phyloP scores from a whole-genome alignment of 2,113 vertebrate genomes.

The Pungitius pungitius region DNA sequence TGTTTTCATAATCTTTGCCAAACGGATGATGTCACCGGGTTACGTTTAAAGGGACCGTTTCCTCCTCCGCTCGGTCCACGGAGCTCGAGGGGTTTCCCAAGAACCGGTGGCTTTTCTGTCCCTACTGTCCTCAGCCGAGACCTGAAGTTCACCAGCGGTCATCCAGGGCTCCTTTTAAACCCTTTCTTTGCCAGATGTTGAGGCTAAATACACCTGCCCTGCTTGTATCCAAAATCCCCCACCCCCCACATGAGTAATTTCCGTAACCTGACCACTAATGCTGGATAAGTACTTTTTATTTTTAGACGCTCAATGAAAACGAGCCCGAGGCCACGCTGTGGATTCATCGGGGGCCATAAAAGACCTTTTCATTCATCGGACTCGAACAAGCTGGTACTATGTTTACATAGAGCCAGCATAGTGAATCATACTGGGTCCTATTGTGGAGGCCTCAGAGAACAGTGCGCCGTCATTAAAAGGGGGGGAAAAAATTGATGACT shows the following conservation, averaged over 20 bases:
- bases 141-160: conserved; percentile 40
- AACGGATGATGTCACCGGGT: conserved; percentile 45
- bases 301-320: conserved; percentile 64
- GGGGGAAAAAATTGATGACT: conserved; percentile 62
- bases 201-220: conserved; percentile 8
- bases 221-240: conserved; percentile 32
- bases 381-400: conserved; percentile 27
- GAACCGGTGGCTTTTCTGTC: conserved; percentile 38
- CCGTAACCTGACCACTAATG: conserved; percentile 44
- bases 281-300: conserved; percentile 56
- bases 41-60: conserved; percentile 20
- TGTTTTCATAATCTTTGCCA: conserved; percentile 50
- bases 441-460: conserved; percentile 35
- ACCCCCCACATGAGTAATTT: conserved; percentile 29
- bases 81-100: conserved; percentile 20
- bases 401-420: conserved; percentile 26
- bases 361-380: conserved; percentile 23
- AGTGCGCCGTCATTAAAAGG: conserved; percentile 39
- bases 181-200: conserved; percentile 32
- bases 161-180: conserved; percentile 30
- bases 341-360: conserved; percentile 14
- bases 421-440: conserved; percentile 33
- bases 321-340: conserved; percentile 29
- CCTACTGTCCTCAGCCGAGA: conserved; percentile 58
- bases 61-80: conserved; percentile 31